A percentile compares a stretch with the other conserved stretches of the same genome.
These are phyloP conservation scores for Pelusios castaneus DNA, from an alignment of 2,113 vertebrate genomes.

Conservation along the genomic window DNA sequence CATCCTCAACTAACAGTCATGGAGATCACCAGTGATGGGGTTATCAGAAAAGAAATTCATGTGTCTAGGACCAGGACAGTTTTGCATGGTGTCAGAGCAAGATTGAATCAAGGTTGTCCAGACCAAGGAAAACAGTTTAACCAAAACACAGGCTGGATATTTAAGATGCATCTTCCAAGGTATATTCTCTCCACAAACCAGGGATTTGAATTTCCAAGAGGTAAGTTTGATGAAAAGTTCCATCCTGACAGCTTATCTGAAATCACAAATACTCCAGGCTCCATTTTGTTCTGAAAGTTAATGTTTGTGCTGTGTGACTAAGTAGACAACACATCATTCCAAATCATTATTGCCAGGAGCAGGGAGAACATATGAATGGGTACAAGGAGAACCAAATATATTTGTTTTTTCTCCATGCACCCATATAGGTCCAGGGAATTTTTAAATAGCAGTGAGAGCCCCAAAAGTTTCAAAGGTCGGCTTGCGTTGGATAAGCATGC, in stretches of 20 bases:
- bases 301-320: background rate
- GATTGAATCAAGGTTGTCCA: background rate
- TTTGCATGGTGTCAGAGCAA: background rate
- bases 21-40: accelerated
- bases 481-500: background rate
- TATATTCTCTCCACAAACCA: background rate
- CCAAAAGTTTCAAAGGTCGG: background rate
- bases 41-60: background rate
- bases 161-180: background rate
- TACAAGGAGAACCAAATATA: background rate
- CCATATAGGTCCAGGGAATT: background rate
- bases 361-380: background rate
- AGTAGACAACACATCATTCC: background rate
- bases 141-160: background rate
- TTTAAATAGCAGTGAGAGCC: accelerated
- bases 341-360: background rate
- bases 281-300: accelerated
- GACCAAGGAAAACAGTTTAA: background rate
- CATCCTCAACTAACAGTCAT: accelerated
- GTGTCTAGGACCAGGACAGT: accelerated
- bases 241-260: background rate
- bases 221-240: background rate
- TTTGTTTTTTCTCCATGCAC: background rate
- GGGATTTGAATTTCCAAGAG: background rate
- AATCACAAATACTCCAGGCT: background rate